A percentile compares a stretch with the other conserved stretches of the same genome.
Evolutionary conservation across 2,888 invertebrate species (phyloP).

Genomic region (Dermolepida albohirtum): DNA sequence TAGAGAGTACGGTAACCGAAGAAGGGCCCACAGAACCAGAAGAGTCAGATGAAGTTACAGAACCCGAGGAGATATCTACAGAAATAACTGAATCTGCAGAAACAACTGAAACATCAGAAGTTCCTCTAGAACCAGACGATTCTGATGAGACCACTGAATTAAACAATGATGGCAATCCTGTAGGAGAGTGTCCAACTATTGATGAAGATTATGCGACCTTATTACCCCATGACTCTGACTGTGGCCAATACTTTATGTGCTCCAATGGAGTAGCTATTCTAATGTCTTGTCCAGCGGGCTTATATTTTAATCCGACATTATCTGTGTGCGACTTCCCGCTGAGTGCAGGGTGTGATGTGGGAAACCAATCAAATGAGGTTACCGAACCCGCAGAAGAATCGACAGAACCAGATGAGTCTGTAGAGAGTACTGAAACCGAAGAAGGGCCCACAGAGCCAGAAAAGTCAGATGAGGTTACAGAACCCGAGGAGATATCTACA

Average conservation of each 20-base stretch:
- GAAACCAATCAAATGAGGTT: too few species aligned
- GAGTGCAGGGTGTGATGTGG: background rate
- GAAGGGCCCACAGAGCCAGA: too few species aligned
- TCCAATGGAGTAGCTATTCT: slow-evolving; percentile 19
- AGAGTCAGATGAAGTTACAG: too few species aligned
- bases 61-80: too few species aligned
- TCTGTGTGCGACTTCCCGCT: slow-evolving; percentile 17
- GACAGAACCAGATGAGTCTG: background rate
- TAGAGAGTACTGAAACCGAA: background rate
- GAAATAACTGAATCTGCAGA: too few species aligned
- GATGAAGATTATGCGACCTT: slow-evolving; percentile 3
- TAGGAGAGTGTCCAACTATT: slow-evolving; percentile 23
- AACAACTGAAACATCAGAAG: too few species aligned
- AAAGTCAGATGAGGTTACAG: too few species aligned
- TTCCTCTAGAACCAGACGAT: too few species aligned
- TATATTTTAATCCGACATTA: slow-evolving; percentile 42
- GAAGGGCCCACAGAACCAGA: too few species aligned
- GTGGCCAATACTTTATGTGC: slow-evolving; percentile 14
- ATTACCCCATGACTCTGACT: slow-evolving; percentile 16
- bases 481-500: too few species aligned
- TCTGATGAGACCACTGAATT: too few species aligned
- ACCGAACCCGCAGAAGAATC: background rate
- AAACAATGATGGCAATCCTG: background rate
- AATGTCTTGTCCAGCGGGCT: slow-evolving; percentile 38
- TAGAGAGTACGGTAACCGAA: too few species aligned